Evolutionary conservation across 2,888 invertebrate species (phyloP), one percentile per base, ranked within the genome.

Genomic region (Hemicrepidius hirtus): DNA sequence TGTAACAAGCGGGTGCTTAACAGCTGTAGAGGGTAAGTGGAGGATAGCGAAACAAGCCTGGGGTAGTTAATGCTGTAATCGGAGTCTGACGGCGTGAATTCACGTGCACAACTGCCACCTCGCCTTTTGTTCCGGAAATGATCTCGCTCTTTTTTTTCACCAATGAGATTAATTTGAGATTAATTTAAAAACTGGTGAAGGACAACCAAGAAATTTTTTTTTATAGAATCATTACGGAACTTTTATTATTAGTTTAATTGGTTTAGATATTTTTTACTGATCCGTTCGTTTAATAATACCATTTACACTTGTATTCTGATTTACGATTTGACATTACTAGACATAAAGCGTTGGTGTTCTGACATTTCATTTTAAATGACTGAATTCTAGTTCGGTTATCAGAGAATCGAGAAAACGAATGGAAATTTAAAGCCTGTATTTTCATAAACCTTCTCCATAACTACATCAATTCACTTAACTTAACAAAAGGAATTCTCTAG

Each of bases 41-140:
- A 69, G 75, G 77, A 68, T 73, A 73, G 71, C 63, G 32, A 65
- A 73, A 69, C 60, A 73, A 71, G 74, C 78, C 75, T 71, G 75
- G 80, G 80, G 79, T 81, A 80, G 82, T 82, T 82, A 83, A 83
- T 83, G 82, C 83, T 82, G 81, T 84, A 84, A 84, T 84, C 82
- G 82, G 82, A 82, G 81, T 81, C 80, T 80, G 76, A 81, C 81
- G 82, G 82, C 82, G 82, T 82, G 81, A 83, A 82, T 81, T 82
- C 80, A 80, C 81, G 82, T 82, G 82, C 81, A 49, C 44, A 59
- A 65, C 46, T 32, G 57, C 21, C 70, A 65, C 65, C 41, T 57
- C 37, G 18, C n/a, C 20, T 16, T 37, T 3, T 18, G 28, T 37
- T 13, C 1, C 40, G 20, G 44, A 24, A 44, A 62, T 44, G 62